Evolutionary conservation across 2,888 invertebrate species (phyloP), one percentile per base, ranked within the genome.

Genomic region (Steromphala cineraria): DNA sequence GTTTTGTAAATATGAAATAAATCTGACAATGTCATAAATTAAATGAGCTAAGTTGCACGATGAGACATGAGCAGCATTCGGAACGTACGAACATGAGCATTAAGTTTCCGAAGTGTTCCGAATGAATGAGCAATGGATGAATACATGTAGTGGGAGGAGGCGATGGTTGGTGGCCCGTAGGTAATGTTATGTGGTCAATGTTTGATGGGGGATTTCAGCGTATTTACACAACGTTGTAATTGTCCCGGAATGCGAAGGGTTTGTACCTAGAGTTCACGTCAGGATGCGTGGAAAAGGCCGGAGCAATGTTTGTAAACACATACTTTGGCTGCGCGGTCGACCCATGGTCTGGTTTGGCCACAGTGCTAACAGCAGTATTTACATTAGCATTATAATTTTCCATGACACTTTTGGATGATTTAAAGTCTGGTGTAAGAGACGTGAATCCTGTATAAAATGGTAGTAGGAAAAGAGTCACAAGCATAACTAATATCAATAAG

Each of bases 371-470:
- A 2, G 71, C 78, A n/a, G 40, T 71, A 40, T 78, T 56, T 55
- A 74, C 19, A 71, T 81, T 81, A 17, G 77, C 55, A n/a, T 67
- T 81, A 28, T 67, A 56, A 24, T 56, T 77, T 5, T 78, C 56
- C 17, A 78, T 8, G 4, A 75, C 75, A 24, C 52, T 74, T 31
- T 55, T 56, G 36, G 84, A 82, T 40, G 82, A 82, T 28, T 53
- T 75, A n/a, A 83, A 56, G 53, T 78, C 53, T 10, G 53, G 53
- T 7, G 84, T 86, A 10, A 88, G 82, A 5, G 90, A 89, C 7
- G 91, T 91, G 53, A 91, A 86, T 17, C 90, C 91, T 7, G 91
- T 89, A 74, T 87, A 91, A 19, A 91, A 55, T 2, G 91, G 91
- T 19, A 91, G 82, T 3, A 89, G 28, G 67, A 88, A 82, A 40